These are phyloP conservation scores for Edolisoma coerulescens DNA, from an alignment of 2,113 vertebrate species.

Conservation along the genomic window DNA sequence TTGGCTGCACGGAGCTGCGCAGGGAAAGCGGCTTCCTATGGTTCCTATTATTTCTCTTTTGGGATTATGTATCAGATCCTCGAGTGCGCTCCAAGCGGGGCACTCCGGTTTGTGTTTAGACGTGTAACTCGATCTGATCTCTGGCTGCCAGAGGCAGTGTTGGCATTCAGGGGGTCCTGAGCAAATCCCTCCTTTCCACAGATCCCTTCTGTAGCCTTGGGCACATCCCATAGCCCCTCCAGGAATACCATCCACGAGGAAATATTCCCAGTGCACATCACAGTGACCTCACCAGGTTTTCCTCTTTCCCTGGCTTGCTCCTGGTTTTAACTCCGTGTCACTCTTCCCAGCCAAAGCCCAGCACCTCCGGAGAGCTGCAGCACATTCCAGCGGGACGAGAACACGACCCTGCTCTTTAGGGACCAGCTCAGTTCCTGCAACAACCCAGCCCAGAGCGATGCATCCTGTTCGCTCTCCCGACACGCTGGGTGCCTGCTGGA, in stretches of 20 bases:
- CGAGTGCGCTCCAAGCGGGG: background rate
- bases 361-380: accelerated
- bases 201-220: background rate
- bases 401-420: background rate
- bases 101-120: background rate
- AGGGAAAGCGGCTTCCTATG: background rate
- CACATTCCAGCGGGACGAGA: background rate
- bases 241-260: accelerated
- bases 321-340: accelerated
- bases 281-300: background rate
- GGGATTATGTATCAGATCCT: conserved; percentile 13
- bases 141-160: background rate
- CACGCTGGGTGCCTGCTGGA: background rate
- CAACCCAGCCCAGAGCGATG: background rate
- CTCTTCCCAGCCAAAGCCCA: background rate
- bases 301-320: background rate
- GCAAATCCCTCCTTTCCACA: background rate
- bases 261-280: no score
- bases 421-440: background rate
- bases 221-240: background rate
- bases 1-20: background rate
- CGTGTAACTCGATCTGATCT: background rate
- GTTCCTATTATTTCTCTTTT: conserved; percentile 17
- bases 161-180: background rate
- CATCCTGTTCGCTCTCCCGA: background rate